Evolutionary conservation across 2,888 invertebrate genomes (phyloP).

Genomic region (Eupithecia centaureata): DNA sequence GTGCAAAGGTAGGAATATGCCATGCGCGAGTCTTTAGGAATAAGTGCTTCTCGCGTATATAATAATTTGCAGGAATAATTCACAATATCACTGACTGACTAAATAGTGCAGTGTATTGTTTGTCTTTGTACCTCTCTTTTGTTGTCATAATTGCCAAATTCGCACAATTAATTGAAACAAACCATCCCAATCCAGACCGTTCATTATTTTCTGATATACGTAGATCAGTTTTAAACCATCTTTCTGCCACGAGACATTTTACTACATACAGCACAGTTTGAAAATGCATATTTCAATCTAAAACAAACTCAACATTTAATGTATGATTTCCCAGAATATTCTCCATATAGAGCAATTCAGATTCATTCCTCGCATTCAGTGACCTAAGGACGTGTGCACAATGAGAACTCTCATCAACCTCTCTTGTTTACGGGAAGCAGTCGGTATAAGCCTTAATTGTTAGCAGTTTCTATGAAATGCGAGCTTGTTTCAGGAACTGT

Average conservation of each 20-base stretch:
- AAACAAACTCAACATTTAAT: no score
- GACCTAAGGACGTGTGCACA: conserved; percentile 70
- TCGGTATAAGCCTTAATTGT: conserved; percentile 68
- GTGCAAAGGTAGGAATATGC: no score
- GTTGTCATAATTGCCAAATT: background rate
- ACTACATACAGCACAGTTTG: background rate
- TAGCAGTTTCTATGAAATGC: conserved; percentile 43
- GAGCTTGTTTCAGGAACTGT: conserved; percentile 16
- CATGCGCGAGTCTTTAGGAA: no score
- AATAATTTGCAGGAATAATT: no score
- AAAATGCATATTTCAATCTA: background rate
- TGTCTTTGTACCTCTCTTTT: no score
- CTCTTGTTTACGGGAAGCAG: conserved; percentile 73
- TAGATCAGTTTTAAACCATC: background rate
- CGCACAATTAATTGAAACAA: no score
- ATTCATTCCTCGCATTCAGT: conserved; percentile 48
- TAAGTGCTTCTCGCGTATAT: no score
- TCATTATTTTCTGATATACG: background rate
- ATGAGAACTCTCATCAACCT: conserved; percentile 72
- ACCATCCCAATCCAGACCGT: background rate
- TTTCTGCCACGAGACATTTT: background rate
- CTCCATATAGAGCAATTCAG: conserved; percentile 25
- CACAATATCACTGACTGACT: no score
- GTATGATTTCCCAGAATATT: conserved; percentile 9
- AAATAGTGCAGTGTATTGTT: no score